phyloP scores from a whole-genome alignment of 2,797 vertebrate genomes.

The Graptemys geographica region DNA sequence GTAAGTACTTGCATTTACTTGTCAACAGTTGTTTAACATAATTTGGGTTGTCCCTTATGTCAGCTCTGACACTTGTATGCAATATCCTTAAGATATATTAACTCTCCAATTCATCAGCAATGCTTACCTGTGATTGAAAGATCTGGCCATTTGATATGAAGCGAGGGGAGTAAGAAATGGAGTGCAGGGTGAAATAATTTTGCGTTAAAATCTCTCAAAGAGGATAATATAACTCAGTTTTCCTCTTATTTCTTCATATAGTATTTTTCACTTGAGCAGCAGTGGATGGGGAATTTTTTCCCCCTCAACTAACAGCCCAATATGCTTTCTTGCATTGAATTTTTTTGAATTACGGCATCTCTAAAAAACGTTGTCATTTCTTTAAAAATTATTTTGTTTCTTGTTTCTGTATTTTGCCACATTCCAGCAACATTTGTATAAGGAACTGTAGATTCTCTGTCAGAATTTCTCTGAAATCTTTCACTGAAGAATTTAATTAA shows the following conservation, averaged over 20 bases:
- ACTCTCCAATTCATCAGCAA: slow-evolving; percentile 3
- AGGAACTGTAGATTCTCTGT: neutral
- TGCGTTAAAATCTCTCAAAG: neutral
- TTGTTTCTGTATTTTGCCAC: slow-evolving; percentile 29
- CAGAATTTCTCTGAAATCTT: neutral
- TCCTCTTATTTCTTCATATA: slow-evolving; percentile 4
- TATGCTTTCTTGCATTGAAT: slow-evolving; percentile 14
- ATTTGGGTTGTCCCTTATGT: slow-evolving; percentile 7
- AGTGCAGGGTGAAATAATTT: neutral
- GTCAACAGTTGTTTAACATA: slow-evolving; percentile 37
- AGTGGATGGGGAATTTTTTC: neutral
- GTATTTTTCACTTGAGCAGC: slow-evolving; percentile 32
- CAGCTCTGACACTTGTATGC: slow-evolving; percentile 31
- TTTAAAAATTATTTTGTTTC: slow-evolving; percentile 22
- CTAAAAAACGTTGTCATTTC: neutral
- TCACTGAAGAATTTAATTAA: neutral
- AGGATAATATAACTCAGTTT: slow-evolving; percentile 22
- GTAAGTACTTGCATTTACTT: slow-evolving; percentile 36
- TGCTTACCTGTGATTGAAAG: neutral
- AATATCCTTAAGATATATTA: slow-evolving; percentile 42
- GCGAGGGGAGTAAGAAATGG: neutral
- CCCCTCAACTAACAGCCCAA: neutral
- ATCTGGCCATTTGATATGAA: neutral
- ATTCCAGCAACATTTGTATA: neutral
- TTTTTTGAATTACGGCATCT: neutral